Conservation (phyloP, 2,797 vertebrate species). For the Lepidocolaptes lacrymiger region DNA sequence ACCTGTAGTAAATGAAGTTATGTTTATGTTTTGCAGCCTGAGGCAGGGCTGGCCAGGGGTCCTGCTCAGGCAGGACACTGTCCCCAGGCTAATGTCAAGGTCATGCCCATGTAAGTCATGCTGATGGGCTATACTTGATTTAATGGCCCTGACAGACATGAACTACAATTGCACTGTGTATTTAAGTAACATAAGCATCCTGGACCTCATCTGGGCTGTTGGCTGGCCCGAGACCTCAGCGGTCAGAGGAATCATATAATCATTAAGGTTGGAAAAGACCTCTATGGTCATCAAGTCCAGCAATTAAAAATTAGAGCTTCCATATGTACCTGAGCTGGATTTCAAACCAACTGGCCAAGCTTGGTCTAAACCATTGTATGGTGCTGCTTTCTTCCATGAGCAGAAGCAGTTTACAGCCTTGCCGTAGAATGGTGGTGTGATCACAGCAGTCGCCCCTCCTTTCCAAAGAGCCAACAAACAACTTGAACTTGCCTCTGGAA, state of each 20-base stretch:
- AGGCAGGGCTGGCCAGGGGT: not conserved
- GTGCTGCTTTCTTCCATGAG: not conserved
- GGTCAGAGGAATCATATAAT: not conserved
- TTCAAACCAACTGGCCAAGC: not conserved
- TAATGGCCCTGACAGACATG: not conserved
- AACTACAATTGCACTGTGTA: not conserved
- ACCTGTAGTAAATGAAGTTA: not conserved
- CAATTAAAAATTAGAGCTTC: accelerated
- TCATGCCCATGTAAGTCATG: not conserved
- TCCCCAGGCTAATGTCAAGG: not conserved
- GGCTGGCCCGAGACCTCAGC: not conserved
- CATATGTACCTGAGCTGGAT: not conserved
- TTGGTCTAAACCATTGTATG: not conserved
- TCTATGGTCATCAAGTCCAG: not conserved
- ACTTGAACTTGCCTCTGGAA: not conserved
- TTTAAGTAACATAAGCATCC: not conserved
- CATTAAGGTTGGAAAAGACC: not conserved
- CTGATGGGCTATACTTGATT: not conserved
- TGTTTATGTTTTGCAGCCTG: not conserved
- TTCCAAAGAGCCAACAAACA: not conserved
- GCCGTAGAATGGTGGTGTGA: accelerated
- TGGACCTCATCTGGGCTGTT: not conserved
- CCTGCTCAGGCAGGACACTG: not conserved
- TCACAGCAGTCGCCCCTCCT: accelerated
- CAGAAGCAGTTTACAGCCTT: not conserved